Conservation (phyloP, 2,113 vertebrate species). For the Oryzias woworae region DNA sequence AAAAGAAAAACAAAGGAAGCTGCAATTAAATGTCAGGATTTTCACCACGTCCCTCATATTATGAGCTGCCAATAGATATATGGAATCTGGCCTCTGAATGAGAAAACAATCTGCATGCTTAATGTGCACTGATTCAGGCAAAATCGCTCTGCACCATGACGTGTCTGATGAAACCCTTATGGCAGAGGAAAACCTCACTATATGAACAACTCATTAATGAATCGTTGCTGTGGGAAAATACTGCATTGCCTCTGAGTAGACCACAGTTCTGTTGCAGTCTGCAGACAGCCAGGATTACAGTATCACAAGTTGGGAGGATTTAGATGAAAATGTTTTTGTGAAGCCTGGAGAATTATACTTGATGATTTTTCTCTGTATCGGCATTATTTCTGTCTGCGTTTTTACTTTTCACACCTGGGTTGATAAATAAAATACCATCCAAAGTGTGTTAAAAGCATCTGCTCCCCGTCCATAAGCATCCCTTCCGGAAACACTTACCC, state of each 20-base stretch:
- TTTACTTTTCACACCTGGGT: constrained; percentile 27
- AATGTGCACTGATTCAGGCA: constrained; percentile 49
- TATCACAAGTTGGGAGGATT: neutral
- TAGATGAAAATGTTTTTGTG: too few species aligned
- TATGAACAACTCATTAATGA: constrained; percentile 49
- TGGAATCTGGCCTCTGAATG: constrained; percentile 58
- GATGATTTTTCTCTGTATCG: constrained; percentile 26
- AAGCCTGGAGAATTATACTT: constrained; percentile 2
- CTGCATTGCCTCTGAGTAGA: constrained; percentile 26
- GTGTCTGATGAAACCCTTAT: constrained; percentile 48
- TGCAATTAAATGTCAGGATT: constrained; percentile 57
- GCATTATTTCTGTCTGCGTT: constrained; percentile 23
- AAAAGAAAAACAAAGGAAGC: constrained; percentile 25
- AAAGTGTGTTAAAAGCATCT: constrained; percentile 57
- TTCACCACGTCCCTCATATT: constrained; percentile 59
- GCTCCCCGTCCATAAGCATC: neutral
- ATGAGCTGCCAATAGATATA: constrained; percentile 60
- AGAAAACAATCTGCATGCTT: constrained; percentile 59
- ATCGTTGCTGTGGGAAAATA: constrained; percentile 29
- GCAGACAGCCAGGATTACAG: constrained; percentile 11
- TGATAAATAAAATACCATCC: constrained; percentile 61
- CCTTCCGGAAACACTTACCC: constrained; percentile 72
- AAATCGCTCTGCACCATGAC: constrained; percentile 35
- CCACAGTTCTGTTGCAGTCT: constrained; percentile 5
- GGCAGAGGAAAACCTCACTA: constrained; percentile 23